A percentile compares a stretch with the other conserved stretches of the same genome.
phyloP scores from a whole-genome alignment of 2,888 invertebrate genomes.

The Drosophila neotestacea region DNA sequence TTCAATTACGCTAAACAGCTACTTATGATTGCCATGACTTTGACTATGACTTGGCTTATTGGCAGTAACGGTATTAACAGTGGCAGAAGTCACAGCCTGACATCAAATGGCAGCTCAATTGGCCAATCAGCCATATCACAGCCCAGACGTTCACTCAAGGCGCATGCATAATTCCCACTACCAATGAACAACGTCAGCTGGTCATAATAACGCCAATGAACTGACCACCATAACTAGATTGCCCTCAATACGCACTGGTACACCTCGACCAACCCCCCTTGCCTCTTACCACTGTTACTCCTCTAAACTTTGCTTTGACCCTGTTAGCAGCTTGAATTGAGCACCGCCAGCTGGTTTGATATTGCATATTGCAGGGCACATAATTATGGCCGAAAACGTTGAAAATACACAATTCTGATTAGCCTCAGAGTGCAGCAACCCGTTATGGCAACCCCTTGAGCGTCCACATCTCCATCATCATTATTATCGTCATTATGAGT shows the following conservation, averaged over 20 bases:
- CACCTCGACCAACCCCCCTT: slow-evolving; percentile 3
- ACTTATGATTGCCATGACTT: slow-evolving; percentile 31
- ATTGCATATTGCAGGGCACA: slow-evolving; percentile 57
- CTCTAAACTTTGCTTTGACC: not conserved
- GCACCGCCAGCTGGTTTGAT: slow-evolving; percentile 30
- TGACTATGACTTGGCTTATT: slow-evolving; percentile 26
- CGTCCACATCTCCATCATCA: slow-evolving; percentile 13
- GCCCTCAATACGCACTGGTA: slow-evolving; percentile 17
- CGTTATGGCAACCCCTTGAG: slow-evolving; percentile 31
- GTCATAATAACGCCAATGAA: slow-evolving; percentile 55
- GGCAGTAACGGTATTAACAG: slow-evolving; percentile 13
- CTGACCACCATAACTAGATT: slow-evolving; percentile 51
- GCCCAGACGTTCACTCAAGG: slow-evolving; percentile 52
- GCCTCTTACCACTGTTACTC: not conserved
- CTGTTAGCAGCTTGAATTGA: slow-evolving; percentile 35
- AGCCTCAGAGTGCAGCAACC: slow-evolving; percentile 60
- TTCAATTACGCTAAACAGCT: slow-evolving; percentile 72
- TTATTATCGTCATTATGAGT: slow-evolving; percentile 37
- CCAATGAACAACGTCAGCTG: slow-evolving; percentile 64
- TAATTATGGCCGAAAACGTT: slow-evolving; percentile 53
- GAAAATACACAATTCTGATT: slow-evolving; percentile 65
- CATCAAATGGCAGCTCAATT: slow-evolving; percentile 57
- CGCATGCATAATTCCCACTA: slow-evolving; percentile 73
- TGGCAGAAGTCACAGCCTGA: slow-evolving; percentile 19
- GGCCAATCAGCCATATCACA: slow-evolving; percentile 62